Percentiles rank a stretch among this genome's conserved stretches.
Conservation (phyloP, 2,113 vertebrate species). For the Oncorhynchus keta region DNA sequence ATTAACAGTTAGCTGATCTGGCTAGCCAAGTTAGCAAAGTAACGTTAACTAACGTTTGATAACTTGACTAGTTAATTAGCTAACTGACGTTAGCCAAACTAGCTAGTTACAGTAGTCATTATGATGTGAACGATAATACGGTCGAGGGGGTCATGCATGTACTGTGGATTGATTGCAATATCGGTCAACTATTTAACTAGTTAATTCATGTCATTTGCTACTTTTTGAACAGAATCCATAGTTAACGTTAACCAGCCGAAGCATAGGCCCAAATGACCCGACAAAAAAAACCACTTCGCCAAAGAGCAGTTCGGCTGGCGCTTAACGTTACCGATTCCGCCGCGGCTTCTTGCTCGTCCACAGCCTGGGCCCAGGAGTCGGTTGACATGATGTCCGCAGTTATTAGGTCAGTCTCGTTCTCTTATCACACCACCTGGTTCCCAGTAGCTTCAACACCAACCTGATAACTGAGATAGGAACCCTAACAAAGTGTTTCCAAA, state of each 20-base stretch:
- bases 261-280: background rate
- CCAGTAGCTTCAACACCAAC: background rate
- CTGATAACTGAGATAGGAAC: background rate
- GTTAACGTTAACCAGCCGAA: background rate
- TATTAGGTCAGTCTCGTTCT: background rate
- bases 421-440: background rate
- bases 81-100: background rate
- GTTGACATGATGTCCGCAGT: constrained; percentile 78
- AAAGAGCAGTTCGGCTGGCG: constrained; percentile 40
- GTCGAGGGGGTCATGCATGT: background rate
- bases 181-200: no score
- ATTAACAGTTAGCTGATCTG: background rate
- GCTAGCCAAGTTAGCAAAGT: background rate
- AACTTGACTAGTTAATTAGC: background rate
- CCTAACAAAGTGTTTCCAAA: background rate
- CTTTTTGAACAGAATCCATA: background rate
- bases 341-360: constrained; percentile 91
- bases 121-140: background rate
- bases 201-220: background rate
- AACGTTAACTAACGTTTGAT: background rate
- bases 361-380: constrained; percentile 92
- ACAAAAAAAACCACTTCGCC: background rate
- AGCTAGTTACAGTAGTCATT: background rate
- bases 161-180: background rate
- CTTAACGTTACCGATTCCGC: constrained; percentile 92